Conservation (phyloP, 1,140 invertebrate species). For the Drosophila guanche region DNA sequence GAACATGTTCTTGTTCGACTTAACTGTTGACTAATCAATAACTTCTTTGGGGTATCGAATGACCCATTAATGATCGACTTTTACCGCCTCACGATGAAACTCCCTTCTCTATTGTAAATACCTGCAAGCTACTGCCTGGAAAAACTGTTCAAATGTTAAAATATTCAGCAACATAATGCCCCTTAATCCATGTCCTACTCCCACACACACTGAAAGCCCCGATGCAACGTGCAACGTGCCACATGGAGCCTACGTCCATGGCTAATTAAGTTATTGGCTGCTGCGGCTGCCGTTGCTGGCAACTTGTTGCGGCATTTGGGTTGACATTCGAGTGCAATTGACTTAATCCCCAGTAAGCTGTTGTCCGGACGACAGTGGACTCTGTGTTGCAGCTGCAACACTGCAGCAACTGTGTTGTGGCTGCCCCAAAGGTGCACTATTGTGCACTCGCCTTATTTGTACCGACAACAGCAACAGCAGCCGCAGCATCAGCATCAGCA, state of each 20-base stretch:
- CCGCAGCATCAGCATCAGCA: conserved; percentile 20
- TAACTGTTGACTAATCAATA: no score
- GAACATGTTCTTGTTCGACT: no score
- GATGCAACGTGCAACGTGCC: conserved; percentile 17
- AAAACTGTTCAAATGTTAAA: no score
- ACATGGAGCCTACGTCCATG: conserved; percentile 43
- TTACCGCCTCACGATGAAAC: no score
- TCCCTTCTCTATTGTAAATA: no score
- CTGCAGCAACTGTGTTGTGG: background rate
- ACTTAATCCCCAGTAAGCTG: conserved; percentile 74
- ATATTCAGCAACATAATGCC: conserved; percentile 16
- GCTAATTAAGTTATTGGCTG: conserved; percentile 81
- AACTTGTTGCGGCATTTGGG: conserved; percentile 76
- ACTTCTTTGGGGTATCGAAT: no score
- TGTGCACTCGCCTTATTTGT: conserved; percentile 77
- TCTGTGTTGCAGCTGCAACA: conserved; percentile 22
- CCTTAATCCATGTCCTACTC: conserved; percentile 33
- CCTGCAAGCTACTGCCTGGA: no score
- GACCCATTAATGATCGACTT: no score
- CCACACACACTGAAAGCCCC: conserved; percentile 34
- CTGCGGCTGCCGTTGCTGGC: conserved; percentile 44
- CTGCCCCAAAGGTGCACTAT: conserved; percentile 57
- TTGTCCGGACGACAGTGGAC: conserved; percentile 30
- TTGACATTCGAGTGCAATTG: conserved; percentile 81
- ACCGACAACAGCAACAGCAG: conserved; percentile 61